Percentiles rank a stretch among this genome's conserved stretches.
Evolutionary conservation across 2,797 vertebrate genomes (phyloP).

Genomic region (Poeciliopsis paucimaculata): DNA sequence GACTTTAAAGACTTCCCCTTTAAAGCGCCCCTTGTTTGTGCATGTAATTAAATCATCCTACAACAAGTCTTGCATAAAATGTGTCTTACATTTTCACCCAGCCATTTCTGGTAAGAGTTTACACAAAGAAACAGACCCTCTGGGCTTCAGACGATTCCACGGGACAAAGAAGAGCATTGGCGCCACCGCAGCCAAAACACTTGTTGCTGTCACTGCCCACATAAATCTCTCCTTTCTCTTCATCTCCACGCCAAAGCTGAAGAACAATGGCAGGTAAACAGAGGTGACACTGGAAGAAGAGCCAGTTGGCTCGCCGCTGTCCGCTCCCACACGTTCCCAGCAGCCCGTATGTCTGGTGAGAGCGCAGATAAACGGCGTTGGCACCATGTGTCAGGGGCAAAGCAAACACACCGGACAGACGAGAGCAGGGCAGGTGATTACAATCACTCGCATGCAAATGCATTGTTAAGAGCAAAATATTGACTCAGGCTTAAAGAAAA

Average conservation of each 20-base stretch:
- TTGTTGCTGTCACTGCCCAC: constrained; percentile 65
- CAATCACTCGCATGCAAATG: constrained; percentile 48
- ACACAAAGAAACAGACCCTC: constrained; percentile 9
- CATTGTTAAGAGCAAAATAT: constrained; percentile 5
- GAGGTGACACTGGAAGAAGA: constrained; percentile 54
- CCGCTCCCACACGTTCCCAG: constrained; percentile 62
- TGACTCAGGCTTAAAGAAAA: background rate
- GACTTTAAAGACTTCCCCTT: background rate
- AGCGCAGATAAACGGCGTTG: constrained; percentile 56
- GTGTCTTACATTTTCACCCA: background rate
- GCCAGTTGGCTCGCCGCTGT: constrained; percentile 55
- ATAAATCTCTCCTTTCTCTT: constrained; percentile 70
- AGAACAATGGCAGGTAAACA: constrained; percentile 73
- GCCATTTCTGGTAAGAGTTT: constrained; percentile 1
- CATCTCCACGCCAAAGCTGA: constrained; percentile 62
- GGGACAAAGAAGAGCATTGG: constrained; percentile 47
- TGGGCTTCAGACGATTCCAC: constrained; percentile 36
- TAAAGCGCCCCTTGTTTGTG: constrained; percentile 6
- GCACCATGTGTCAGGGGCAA: constrained; percentile 61
- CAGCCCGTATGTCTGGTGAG: constrained; percentile 53
- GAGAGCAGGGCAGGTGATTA: constrained; percentile 31
- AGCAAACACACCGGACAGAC: constrained; percentile 67
- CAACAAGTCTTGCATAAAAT: background rate
- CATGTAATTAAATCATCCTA: constrained; percentile 6
- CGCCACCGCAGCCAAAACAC: constrained; percentile 63